Evolutionary conservation across 2,797 vertebrate genomes (phyloP).

Genomic region (Sebastes kiyomatsui): DNA sequence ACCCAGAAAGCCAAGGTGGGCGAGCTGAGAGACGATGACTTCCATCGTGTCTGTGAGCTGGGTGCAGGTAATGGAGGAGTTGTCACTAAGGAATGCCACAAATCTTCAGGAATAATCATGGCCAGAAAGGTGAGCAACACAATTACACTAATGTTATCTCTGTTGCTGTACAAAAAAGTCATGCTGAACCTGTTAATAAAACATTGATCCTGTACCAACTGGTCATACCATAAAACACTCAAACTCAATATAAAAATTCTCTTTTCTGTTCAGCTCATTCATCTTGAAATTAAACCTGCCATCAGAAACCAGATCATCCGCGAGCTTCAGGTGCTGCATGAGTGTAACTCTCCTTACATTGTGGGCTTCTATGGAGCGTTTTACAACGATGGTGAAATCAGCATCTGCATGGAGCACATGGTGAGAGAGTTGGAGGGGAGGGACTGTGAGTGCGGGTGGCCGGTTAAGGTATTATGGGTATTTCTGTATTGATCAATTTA

Average conservation of each 20-base stretch:
- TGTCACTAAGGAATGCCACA: conserved; percentile 90
- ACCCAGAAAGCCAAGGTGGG: conserved; percentile 90
- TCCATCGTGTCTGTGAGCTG: conserved; percentile 86
- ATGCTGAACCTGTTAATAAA: not conserved
- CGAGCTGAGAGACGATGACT: conserved; percentile 88
- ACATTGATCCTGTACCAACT: not conserved
- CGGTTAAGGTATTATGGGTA: not conserved
- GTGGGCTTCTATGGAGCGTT: conserved; percentile 97
- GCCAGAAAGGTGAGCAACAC: conserved; percentile 84
- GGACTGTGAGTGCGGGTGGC: not conserved
- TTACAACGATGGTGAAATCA: conserved; percentile 95
- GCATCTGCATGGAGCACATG: conserved; percentile 99
- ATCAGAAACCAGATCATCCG: conserved; percentile 97
- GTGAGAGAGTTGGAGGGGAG: conserved; percentile 66
- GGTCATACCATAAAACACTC: not conserved
- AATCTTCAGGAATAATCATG: conserved; percentile 87
- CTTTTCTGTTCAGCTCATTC: conserved; percentile 83
- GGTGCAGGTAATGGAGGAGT: conserved; percentile 89
- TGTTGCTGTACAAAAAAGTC: not conserved
- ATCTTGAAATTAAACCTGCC: conserved; percentile 94
- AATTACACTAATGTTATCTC: not conserved
- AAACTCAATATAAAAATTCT: not conserved
- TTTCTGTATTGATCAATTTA: not conserved
- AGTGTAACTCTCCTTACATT: conserved; percentile 96
- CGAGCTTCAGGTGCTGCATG: conserved; percentile 95